Evolutionary conservation across 2,113 vertebrate species (phyloP), one percentile per base, ranked within the genome.

Genomic region (Podarcis muralis): DNA sequence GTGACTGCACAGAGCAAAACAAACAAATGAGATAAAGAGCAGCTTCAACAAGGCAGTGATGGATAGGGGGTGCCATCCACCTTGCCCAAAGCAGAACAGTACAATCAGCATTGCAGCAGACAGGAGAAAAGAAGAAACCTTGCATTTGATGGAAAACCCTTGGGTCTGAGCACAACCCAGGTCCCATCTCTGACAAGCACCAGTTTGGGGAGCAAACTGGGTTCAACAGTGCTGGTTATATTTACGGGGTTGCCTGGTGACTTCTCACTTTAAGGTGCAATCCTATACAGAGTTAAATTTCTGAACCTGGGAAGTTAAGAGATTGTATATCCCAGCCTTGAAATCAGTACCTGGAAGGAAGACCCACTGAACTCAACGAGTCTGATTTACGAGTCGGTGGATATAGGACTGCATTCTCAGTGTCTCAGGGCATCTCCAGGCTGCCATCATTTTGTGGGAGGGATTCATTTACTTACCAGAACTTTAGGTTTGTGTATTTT

Each of bases 11-110:
- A 75, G 80, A 79, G 85, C 59, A n/a, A 30, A 82, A 53, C 25
- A 25, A 25, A 23, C 87, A 76, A 88, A 83, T 88, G n/a, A 18
- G 71, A 83, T 88, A 74, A 83, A 62, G 72, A 76, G 30, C 35
- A n/a, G 27, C 53, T 83, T 48, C 69, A 88, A 88, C 71, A 83
- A 83, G 57, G 53, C 71, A 88, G 6, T 88, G 87, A 88, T 76
- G 80, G 80, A 88, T 83, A 62, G 79, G 27, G 62, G 18, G 71
- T 65, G 81, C 37, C 40, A 20, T 11, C 25, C 16, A 20, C 22
- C 32, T 88, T 1, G 40, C 71, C 71, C 32, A 66, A 57, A 88
- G 87, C 72, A 78, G 72, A 59, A 82, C 4, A 76, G 37, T 3
- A 16, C 57, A 83, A 27, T 53, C 37, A 68, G 59, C 30, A 80